phyloP scores from a whole-genome alignment of 2,113 vertebrate genomes.

The Marmota flaviventris region DNA sequence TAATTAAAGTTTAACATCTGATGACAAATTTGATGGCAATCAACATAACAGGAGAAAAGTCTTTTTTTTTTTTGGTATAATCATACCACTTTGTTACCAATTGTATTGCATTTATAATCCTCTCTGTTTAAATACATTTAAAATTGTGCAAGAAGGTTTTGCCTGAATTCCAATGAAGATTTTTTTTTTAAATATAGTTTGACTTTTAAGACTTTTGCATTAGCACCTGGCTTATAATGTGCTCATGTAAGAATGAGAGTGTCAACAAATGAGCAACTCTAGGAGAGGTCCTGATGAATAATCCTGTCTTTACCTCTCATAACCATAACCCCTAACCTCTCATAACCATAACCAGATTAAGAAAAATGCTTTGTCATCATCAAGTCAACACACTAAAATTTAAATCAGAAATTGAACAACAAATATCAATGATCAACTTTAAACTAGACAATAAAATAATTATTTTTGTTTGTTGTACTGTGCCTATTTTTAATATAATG shows the following conservation, averaged over 20 bases:
- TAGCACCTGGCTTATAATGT: background rate
- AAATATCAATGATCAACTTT: too few species aligned
- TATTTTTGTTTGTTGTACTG: too few species aligned
- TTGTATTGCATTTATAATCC: background rate
- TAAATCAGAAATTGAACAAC: too few species aligned
- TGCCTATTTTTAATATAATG: too few species aligned
- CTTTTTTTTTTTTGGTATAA: constrained; percentile 43
- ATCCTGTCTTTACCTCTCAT: background rate
- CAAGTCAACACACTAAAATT: background rate
- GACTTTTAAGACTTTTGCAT: constrained; percentile 26
- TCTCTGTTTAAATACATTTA: too few species aligned
- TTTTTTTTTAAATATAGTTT: background rate
- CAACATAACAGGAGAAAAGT: background rate
- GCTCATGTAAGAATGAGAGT: background rate
- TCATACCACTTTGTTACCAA: constrained; percentile 53
- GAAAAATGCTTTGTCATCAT: background rate
- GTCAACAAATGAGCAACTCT: background rate
- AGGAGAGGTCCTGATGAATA: background rate
- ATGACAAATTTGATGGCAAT: constrained; percentile 75
- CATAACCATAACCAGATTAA: background rate
- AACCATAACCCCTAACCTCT: background rate
- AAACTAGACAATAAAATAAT: too few species aligned
- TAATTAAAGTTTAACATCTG: constrained; percentile 78
- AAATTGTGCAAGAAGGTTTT: too few species aligned
- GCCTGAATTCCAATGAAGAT: too few species aligned